Base-by-base conservation (phyloP, 2,113 vertebrate genomes). In the Myanophis thanlyinensis region DNA sequence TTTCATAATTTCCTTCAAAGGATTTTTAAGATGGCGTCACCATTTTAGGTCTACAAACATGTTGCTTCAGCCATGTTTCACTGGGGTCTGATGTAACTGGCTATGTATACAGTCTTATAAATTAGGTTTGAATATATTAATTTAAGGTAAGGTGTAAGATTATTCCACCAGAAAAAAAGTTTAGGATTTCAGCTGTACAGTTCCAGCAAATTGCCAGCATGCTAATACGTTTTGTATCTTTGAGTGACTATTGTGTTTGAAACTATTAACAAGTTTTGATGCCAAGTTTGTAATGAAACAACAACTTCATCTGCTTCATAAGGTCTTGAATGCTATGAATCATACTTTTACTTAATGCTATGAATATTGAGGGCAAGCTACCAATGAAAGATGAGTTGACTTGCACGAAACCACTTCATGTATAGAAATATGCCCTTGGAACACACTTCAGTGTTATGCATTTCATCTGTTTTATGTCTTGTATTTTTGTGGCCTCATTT, bases 401-500 rank as follows among this genome's bases (percentile, higher is more conserved):
- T 52, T 62, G 93, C 87, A 56, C 59, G 89, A 94, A 62, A 93
- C 22, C 56, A 18, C 8, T 1, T 13, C 8, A 87, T 23, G 80
- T 59, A 59, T 30, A 86, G 35, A 44, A 5, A 9, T 51, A 88
- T 89, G 47, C 67, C 87, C 6, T 51, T 0, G 0, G 89, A 88
- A 4, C 48, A 93, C 27, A 89, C 2, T 11, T 89, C 40, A 91
- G 23, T 4, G 0, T 0, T 18, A 40, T 30, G 15, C 46, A 62
- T 91, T 94, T 67, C 27, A 56, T 53, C 67, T 91, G 10, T 44
- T 89, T 85, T 93, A 93, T 89, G 62, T 47, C n/a, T 53, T 92
- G 44, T 18, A 86, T 91, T 90, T 93, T 51, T 95, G 88, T 44
- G 90, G 91, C 93, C 13, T 93, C 51, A 54, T 23, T 52, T 73